Conservation (phyloP, 2,113 vertebrate genomes). For the Nothoprocta pentlandii region DNA sequence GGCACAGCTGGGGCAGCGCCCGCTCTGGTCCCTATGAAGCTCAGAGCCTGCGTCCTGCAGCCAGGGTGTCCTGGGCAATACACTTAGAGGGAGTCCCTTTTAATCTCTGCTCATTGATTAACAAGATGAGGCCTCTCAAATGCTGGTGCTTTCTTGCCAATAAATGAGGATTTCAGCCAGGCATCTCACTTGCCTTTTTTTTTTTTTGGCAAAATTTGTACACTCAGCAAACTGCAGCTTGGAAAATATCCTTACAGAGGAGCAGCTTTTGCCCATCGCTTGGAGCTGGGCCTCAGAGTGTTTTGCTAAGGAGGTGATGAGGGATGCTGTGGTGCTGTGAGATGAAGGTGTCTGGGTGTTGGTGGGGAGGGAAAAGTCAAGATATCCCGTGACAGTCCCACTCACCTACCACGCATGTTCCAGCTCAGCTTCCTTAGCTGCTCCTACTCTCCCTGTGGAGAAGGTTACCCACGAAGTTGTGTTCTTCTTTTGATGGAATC, state of each 20-base stretch:
- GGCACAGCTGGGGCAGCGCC: not conserved
- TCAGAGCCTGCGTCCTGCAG: not conserved
- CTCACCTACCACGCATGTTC: not conserved
- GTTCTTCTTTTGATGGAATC: not conserved
- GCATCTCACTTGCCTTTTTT: not conserved
- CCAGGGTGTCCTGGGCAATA: not conserved
- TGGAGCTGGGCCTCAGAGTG: not conserved
- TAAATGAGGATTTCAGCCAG: not conserved
- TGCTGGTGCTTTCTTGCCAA: not conserved
- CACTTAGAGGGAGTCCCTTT: not conserved
- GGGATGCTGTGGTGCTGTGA: not conserved
- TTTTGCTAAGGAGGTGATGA: not conserved
- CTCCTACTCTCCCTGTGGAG: not conserved
- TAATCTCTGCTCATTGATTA: not conserved
- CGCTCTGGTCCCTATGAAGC: not conserved
- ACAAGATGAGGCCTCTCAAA: not conserved
- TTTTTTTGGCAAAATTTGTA: not conserved
- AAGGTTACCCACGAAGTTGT: not conserved
- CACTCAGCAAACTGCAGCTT: rapidly evolving
- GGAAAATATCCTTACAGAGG: not conserved
- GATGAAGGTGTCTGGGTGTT: not conserved
- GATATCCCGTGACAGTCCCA: not conserved
- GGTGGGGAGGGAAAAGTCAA: not conserved
- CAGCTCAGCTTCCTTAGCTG: not conserved
- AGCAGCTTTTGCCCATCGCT: not conserved